Conservation (phyloP, 2,888 invertebrate genomes). For the Drosophila picticornis region DNA sequence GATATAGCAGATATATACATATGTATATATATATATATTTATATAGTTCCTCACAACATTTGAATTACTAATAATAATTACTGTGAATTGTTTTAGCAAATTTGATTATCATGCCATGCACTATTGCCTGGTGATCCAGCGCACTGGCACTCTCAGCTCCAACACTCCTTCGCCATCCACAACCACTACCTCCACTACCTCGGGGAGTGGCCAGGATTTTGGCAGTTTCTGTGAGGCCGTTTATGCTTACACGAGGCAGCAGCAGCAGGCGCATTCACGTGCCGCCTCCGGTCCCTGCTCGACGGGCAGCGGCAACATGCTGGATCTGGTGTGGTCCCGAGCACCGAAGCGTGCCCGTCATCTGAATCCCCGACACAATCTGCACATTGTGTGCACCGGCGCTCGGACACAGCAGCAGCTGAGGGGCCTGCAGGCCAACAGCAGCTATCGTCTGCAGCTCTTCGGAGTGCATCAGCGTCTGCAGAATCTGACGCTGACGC, state of each 20-base stretch:
- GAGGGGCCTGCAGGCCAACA: conserved; percentile 80
- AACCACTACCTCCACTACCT: neutral
- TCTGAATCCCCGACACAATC: conserved; percentile 70
- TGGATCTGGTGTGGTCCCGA: conserved; percentile 80
- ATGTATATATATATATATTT: neutral
- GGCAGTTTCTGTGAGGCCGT: conserved; percentile 64
- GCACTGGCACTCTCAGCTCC: conserved; percentile 57
- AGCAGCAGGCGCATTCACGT: conserved; percentile 27
- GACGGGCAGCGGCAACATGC: conserved; percentile 46
- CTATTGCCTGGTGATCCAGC: conserved; percentile 83
- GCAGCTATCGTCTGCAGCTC: conserved; percentile 83
- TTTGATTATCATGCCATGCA: conserved; percentile 85
- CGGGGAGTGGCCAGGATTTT: conserved; percentile 72
- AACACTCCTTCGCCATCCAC: conserved; percentile 19
- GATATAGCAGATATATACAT: neutral
- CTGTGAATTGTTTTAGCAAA: conserved; percentile 69
- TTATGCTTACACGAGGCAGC: conserved; percentile 58
- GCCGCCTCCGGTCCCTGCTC: conserved; percentile 32
- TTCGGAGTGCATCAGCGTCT: conserved; percentile 84
- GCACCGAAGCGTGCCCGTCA: conserved; percentile 77
- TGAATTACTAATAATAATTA: neutral
- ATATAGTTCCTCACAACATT: neutral
- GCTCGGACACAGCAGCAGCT: conserved; percentile 82
- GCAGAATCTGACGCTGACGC: conserved; percentile 83
- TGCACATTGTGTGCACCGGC: conserved; percentile 84